Evolutionary conservation across 2,113 vertebrate genomes (phyloP), one percentile per base, ranked within the genome.

Genomic region (Osmerus mordax): DNA sequence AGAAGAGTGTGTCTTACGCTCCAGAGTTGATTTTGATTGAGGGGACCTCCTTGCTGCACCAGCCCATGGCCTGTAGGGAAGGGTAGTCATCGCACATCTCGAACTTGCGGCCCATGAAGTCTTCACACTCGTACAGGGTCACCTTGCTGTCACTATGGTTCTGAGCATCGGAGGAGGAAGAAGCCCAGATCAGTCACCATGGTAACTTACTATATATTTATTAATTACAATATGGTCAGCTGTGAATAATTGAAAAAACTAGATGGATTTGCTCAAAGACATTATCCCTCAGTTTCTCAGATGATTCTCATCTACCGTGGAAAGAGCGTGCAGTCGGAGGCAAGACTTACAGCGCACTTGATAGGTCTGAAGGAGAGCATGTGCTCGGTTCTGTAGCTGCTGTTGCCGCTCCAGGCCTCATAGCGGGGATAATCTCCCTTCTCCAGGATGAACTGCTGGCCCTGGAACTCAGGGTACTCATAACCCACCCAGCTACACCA

Each of bases 391-490:
- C 95, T 93, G 89, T 96, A 97, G 87, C 94, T 89, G 5, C 94
- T 95, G 89, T 95, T 99, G 78, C 95, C 95, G 0, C 95, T 98
- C 96, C 96, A 98, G 78, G 96, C 93, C 67, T 95, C 94, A 83
- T 94, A 97, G 78, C 93, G 91, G 70, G 97, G 96, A 51, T 97
- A 98, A 86, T 99, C 96, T 28, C 96, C 96, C 81, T 98, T 98
- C 92, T 98, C 97, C 89, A 98, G 90, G 84, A 98, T 96, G 75
- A 99, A 99, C 90, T 98, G 96, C 91, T 99, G 97, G 67, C 97
- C 97, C 91, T 97, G 96, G 91, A 94, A 97, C 83, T 98, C 95
- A 0, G 96, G 95, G 83, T 98, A 96, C 84, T 98, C 96, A 4
- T 91, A 98, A 52, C 95, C 95, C 73, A 97, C 94, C 95, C 95